These are phyloP conservation scores for Gisinianus flammeolus DNA, from an alignment of 2,888 invertebrate genomes.

Conservation along the genomic window DNA sequence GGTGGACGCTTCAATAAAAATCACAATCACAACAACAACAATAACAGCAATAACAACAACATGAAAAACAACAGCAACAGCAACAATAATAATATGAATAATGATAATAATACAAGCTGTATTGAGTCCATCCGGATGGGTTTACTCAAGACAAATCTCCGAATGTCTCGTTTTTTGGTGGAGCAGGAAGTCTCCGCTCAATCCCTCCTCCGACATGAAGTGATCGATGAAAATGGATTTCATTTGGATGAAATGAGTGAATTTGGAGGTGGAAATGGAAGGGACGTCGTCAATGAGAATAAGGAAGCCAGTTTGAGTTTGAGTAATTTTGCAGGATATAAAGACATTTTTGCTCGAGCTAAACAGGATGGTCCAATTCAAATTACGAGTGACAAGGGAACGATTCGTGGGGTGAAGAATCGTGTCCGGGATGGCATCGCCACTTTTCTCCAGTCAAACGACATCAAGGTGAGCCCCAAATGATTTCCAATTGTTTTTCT, in stretches of 20 bases:
- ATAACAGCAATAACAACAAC: not conserved
- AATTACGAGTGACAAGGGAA: constrained; percentile 89
- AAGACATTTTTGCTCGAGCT: constrained; percentile 69
- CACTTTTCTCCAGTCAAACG: constrained; percentile 83
- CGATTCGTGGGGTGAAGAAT: constrained; percentile 92
- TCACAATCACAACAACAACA: not conserved
- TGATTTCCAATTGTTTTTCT: not conserved
- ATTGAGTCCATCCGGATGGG: not conserved
- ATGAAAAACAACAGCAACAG: not conserved
- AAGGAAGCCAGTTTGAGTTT: constrained; percentile 42
- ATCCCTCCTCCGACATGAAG: not conserved
- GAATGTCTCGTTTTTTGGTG: constrained; percentile 2
- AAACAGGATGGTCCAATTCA: constrained; percentile 72
- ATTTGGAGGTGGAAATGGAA: constrained; percentile 45
- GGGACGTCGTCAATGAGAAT: constrained; percentile 9
- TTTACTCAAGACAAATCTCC: not conserved
- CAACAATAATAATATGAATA: not conserved
- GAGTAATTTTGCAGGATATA: constrained; percentile 78
- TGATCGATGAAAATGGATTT: constrained; percentile 52
- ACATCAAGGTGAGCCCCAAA: constrained; percentile 76
- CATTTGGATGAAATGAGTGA: constrained; percentile 57
- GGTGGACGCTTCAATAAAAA: not conserved
- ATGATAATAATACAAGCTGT: not conserved
- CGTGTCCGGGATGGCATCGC: constrained; percentile 92
- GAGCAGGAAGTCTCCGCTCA: constrained; percentile 1